phyloP scores from a whole-genome alignment of 2,888 invertebrate species.

The Coleophora deauratella region DNA sequence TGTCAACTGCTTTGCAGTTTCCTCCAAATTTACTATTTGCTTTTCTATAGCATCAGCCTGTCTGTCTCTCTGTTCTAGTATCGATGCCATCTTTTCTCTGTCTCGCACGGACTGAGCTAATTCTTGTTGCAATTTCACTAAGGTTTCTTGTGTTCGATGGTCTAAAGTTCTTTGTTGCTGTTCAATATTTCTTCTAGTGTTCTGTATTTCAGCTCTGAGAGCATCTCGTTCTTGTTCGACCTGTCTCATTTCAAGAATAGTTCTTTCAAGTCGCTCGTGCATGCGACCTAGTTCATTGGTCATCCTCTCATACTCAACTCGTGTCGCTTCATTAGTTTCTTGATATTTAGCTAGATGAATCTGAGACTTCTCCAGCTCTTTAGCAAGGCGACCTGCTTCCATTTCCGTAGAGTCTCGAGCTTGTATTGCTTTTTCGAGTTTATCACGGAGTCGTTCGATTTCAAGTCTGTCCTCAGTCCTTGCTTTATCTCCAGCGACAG shows the following conservation, averaged over 20 bases:
- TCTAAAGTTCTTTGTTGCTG: slow-evolving; percentile 78
- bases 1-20: slow-evolving; percentile 88
- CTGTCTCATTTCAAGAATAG: slow-evolving; percentile 79
- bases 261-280: slow-evolving; percentile 85
- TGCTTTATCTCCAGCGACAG: slow-evolving; percentile 76
- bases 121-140: slow-evolving; percentile 82
- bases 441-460: slow-evolving; percentile 88
- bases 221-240: slow-evolving; percentile 84
- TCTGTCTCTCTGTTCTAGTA: slow-evolving; percentile 84
- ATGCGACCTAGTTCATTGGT: slow-evolving; percentile 86
- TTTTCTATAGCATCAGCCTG: slow-evolving; percentile 89
- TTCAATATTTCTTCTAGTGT: slow-evolving; percentile 76
- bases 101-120: slow-evolving; percentile 81
- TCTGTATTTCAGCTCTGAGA: slow-evolving; percentile 79
- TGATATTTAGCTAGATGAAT: slow-evolving; percentile 87
- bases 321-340: slow-evolving; percentile 86
- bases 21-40: slow-evolving; percentile 87
- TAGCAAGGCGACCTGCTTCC: slow-evolving; percentile 87
- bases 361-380: slow-evolving; percentile 90
- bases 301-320: slow-evolving; percentile 90
- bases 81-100: slow-evolving; percentile 84
- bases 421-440: slow-evolving; percentile 88
- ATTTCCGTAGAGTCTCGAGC: slow-evolving; percentile 88
- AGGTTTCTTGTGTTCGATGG: slow-evolving; percentile 81
- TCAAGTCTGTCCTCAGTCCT: slow-evolving; percentile 82